These are phyloP conservation scores for Dastarcus helophoroides DNA, from an alignment of 2,888 invertebrate species.

Conservation along the genomic window DNA sequence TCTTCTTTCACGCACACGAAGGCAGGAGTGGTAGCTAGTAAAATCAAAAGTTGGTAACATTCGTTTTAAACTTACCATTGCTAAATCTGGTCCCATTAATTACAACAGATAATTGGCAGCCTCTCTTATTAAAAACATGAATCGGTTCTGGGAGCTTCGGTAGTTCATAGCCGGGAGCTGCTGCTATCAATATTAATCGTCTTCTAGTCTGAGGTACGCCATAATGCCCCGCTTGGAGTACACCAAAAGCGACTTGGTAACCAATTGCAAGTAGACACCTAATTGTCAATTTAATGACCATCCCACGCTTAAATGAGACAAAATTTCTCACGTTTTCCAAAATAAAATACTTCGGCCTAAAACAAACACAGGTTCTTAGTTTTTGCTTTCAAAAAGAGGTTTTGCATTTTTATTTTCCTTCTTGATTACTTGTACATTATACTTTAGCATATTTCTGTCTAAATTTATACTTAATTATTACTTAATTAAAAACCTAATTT, in stretches of 20 bases:
- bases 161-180: conserved; percentile 64
- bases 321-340: conserved; percentile 81
- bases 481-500: too few relatives aligned
- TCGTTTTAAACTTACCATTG: conserved; percentile 27
- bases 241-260: conserved; percentile 76
- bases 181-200: conserved; percentile 62
- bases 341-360: conserved; percentile 62
- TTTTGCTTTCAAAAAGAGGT: too few relatives aligned
- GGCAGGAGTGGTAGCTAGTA: too few relatives aligned
- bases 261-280: conserved; percentile 70
- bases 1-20: too few relatives aligned
- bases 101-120: conserved; percentile 50
- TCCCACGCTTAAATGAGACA: conserved; percentile 67
- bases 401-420: too few relatives aligned
- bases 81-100: conserved; percentile 44
- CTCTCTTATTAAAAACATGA: conserved; percentile 60
- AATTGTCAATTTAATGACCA: conserved; percentile 70
- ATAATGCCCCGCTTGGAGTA: conserved; percentile 78
- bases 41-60: too few relatives aligned
- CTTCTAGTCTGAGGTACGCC: conserved; percentile 75
- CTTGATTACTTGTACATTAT: too few relatives aligned
- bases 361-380: too few relatives aligned
- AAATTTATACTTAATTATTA: too few relatives aligned
- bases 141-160: conserved; percentile 70
- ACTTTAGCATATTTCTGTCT: too few relatives aligned